phyloP scores from a whole-genome alignment of 1,140 invertebrate species.

The Drosophila bocqueti region DNA sequence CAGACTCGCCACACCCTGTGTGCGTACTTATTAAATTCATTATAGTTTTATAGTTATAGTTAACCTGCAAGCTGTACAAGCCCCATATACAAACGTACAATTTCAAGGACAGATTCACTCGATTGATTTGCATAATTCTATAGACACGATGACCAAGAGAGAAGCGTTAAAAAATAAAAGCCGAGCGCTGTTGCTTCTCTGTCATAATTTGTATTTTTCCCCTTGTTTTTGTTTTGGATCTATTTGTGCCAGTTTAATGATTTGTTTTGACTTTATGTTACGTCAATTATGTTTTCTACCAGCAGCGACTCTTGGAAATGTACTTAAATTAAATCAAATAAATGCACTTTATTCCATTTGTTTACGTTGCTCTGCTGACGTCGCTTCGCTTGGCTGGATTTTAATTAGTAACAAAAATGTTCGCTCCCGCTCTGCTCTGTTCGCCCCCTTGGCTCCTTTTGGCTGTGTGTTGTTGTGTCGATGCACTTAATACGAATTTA shows the following conservation, averaged over 20 bases:
- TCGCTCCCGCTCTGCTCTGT: not conserved
- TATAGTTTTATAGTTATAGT: not conserved
- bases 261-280: conserved; percentile 17
- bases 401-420: conserved; percentile 55
- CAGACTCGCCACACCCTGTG: not conserved
- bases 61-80: not conserved
- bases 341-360: conserved; percentile 42
- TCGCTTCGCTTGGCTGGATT: conserved; percentile 53
- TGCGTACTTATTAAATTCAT: not conserved
- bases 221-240: conserved; percentile 18
- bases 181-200: not conserved
- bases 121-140: conserved; percentile 50
- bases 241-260: conserved; percentile 10
- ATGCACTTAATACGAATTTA: conserved; percentile 60
- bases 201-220: conserved; percentile 4
- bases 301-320: conserved; percentile 5
- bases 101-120: conserved; percentile 49
- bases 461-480: conserved; percentile 23
- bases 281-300: conserved; percentile 4
- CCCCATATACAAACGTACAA: not conserved
- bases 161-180: not conserved
- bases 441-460: not conserved
- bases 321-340: conserved; percentile 15
- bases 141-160: conserved; percentile 7
- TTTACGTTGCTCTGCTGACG: conserved; percentile 13